A percentile compares a stretch with the other conserved stretches of the same genome.
phyloP scores from a whole-genome alignment of 2,113 vertebrate species.

The Azemiops feae region DNA sequence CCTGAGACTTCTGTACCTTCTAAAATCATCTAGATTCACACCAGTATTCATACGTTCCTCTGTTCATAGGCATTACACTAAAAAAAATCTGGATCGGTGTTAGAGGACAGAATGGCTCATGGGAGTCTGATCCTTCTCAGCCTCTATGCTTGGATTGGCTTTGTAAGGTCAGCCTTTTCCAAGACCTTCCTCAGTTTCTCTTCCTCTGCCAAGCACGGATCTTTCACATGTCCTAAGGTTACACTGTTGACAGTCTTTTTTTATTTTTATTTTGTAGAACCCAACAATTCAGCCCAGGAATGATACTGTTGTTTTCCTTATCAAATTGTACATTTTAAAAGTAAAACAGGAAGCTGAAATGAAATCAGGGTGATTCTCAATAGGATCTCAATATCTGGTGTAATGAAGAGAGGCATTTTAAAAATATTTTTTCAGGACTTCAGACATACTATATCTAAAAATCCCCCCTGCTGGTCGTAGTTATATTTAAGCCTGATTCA shows the following conservation, averaged over 20 bases:
- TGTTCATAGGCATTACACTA: not conserved
- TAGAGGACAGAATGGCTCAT: not conserved
- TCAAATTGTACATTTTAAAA: conserved; percentile 27
- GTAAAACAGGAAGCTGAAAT: not conserved
- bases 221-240: not conserved
- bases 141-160: not conserved
- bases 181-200: not conserved
- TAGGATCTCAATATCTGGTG: not conserved
- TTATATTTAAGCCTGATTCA: not conserved
- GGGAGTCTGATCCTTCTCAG: not conserved
- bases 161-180: not conserved
- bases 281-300: conserved; percentile 39
- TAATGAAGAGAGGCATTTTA: not conserved
- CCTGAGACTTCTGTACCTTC: not conserved
- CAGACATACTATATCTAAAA: not conserved
- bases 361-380: conserved; percentile 17
- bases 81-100: not conserved
- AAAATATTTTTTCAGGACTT: not conserved
- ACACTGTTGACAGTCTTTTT: conserved; percentile 39
- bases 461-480: not conserved
- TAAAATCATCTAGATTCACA: not conserved
- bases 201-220: not conserved
- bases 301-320: conserved; percentile 35
- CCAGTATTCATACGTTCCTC: not conserved
- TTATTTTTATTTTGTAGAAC: conserved; percentile 34